Conservation (phyloP, 1,140 invertebrate genomes). For the Sinonovacula constricta region DNA sequence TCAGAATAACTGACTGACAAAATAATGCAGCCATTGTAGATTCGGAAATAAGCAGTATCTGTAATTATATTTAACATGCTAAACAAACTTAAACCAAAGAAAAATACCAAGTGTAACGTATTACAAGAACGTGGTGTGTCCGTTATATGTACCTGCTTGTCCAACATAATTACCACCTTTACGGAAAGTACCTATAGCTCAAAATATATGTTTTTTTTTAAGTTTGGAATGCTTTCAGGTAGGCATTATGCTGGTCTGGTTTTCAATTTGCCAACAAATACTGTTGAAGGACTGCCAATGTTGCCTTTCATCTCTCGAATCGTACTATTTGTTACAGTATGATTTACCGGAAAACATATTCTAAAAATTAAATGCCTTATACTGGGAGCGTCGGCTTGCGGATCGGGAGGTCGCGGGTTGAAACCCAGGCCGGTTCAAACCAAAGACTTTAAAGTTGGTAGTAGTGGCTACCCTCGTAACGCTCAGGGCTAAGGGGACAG, state of each 20-base stretch:
- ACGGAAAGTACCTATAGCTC: slow-evolving; percentile 24
- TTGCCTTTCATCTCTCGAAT: not conserved
- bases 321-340: slow-evolving; percentile 7
- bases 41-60: too few relatives aligned
- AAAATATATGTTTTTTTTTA: slow-evolving; percentile 26
- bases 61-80: too few relatives aligned
- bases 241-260: slow-evolving; percentile 28
- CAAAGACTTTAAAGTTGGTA: too few relatives aligned
- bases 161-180: not conserved
- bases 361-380: not conserved
- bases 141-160: not conserved
- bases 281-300: not conserved
- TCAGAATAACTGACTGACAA: too few relatives aligned
- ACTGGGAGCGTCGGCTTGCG: too few relatives aligned
- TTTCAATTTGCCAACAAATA: slow-evolving; percentile 26
- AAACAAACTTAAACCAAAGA: not conserved
- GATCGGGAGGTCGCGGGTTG: too few relatives aligned
- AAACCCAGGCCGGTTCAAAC: too few relatives aligned
- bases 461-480: too few relatives aligned
- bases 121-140: not conserved
- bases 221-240: slow-evolving; percentile 13
- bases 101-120: slow-evolving; percentile 8
- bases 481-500: too few relatives aligned
- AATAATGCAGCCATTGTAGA: too few relatives aligned
- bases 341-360: not conserved